A percentile compares a stretch with the other conserved stretches of the same genome.
Conservation (phyloP, 2,888 invertebrate genomes). For the Eilema griseolum region DNA sequence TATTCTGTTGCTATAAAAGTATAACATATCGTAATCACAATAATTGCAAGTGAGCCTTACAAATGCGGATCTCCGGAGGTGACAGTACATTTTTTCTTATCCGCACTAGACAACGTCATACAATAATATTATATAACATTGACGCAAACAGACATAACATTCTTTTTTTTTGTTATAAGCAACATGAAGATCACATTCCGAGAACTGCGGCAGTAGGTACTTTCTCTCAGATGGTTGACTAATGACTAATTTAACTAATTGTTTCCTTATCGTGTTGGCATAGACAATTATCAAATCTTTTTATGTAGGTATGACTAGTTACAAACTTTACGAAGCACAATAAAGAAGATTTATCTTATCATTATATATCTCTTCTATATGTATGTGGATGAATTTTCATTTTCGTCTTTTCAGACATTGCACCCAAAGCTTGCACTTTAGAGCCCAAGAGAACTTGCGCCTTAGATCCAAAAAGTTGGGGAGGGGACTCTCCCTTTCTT, state of each 20-base stretch:
- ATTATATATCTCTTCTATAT: background rate
- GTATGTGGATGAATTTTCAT: background rate
- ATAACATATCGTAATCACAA: background rate
- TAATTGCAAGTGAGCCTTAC: constrained; percentile 32
- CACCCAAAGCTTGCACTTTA: background rate
- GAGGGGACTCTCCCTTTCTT: background rate
- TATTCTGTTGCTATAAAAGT: background rate
- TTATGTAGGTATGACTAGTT: background rate
- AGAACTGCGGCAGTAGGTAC: constrained; percentile 48
- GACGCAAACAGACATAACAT: constrained; percentile 63
- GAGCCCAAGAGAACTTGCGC: no score
- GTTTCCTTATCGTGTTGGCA: constrained; percentile 16
- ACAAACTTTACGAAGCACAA: background rate
- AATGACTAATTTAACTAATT: constrained; percentile 41
- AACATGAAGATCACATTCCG: constrained; percentile 66
- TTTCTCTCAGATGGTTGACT: constrained; percentile 47
- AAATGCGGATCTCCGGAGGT: constrained; percentile 49
- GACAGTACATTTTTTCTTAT: constrained; percentile 43
- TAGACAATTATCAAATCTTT: constrained; percentile 11
- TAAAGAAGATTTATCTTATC: background rate
- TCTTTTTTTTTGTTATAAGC: constrained; percentile 57
- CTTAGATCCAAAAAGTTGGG: no score
- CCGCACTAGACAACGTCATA: constrained; percentile 11
- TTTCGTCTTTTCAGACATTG: background rate
- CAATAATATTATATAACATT: constrained; percentile 66